A percentile compares a stretch with the other conserved stretches of the same genome.
Conservation (phyloP, 1,140 invertebrate species). For the Apis florea region DNA sequence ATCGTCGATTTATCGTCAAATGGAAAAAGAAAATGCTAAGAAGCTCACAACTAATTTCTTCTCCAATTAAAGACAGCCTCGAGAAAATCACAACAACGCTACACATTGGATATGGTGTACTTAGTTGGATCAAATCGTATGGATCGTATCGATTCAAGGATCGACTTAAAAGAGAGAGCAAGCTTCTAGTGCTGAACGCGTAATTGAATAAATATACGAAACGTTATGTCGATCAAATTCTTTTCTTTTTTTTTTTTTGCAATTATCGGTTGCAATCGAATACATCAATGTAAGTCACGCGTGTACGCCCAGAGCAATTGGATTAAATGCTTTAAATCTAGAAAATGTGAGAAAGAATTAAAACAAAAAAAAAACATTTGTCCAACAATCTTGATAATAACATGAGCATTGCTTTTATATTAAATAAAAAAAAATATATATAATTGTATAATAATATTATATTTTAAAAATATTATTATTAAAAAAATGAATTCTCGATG, state of each 20-base stretch:
- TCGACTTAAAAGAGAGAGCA: constrained; percentile 38
- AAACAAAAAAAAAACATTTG: not conserved
- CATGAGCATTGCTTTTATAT: no score
- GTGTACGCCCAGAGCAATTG: constrained; percentile 27
- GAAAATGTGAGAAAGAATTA: not conserved
- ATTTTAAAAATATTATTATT: no score
- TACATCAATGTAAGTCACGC: constrained; percentile 33
- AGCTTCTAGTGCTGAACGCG: not conserved
- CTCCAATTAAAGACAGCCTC: constrained; percentile 45
- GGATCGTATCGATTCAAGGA: constrained; percentile 6
- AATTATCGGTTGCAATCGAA: constrained; percentile 24
- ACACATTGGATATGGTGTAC: not conserved
- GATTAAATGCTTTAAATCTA: not conserved
- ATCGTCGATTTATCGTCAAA: not conserved
- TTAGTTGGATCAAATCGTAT: not conserved
- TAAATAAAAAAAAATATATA: no score
- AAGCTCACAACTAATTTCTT: constrained; percentile 31
- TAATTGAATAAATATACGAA: constrained; percentile 42
- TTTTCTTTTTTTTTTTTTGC: no score
- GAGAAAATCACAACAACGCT: constrained; percentile 15
- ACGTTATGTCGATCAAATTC: constrained; percentile 8
- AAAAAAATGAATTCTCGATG: no score
- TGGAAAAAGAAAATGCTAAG: constrained; percentile 9
- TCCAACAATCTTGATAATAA: not conserved
- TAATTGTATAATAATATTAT: no score